Evolutionary conservation across 2,797 vertebrate genomes (phyloP), one percentile per base, ranked within the genome.

Genomic region (Sebastes matsubarae): DNA sequence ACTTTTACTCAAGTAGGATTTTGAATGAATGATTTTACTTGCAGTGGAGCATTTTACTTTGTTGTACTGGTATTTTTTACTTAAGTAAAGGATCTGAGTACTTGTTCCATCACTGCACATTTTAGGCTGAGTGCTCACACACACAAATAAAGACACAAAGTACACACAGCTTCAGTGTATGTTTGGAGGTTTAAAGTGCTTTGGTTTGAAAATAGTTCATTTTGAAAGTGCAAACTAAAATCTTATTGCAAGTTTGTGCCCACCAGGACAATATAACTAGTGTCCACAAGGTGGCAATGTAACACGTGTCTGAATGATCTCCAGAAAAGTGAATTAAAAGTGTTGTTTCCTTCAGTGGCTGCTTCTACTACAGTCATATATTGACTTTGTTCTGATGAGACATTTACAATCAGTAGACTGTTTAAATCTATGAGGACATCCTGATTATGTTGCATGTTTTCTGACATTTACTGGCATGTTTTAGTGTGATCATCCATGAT

Each of bases 231-330:
- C 32, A 75, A 32, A 42, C 8, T 42, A 16, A 59, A 67, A 12
- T 32, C 22, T 36, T 14, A 29, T 11, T 29, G 7, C 5, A 83
- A 16, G 3, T 65, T 24, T 55, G 6, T 67, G 13, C 10, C 54
- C 16, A 25, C 29, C 11, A 20, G 36, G 13, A 29, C 20, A 69
- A 7, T 80, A 32, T 66, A 36, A 10, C 9, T 27, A 25, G 8
- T 9, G 22, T 77, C 93, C 96, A 96, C 94, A 89, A 88, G 94
- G 87, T 90, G 95, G 94, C 87, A 92, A 87, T 93, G 84, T 88
- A 42, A 79, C 68, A 88, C 71, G n/a, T 36, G 59, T 80, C 86
- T 86, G 77, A 64, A 57, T 25, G 6, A 55, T 36, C 69, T 29
- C 11, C 2, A 34, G 60, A 70, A 75, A 25, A 8, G 24, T 63